Percentiles rank a stretch among this genome's conserved stretches.
Conservation (phyloP, 2,797 vertebrate genomes). For the Gephyroberyx darwinii region DNA sequence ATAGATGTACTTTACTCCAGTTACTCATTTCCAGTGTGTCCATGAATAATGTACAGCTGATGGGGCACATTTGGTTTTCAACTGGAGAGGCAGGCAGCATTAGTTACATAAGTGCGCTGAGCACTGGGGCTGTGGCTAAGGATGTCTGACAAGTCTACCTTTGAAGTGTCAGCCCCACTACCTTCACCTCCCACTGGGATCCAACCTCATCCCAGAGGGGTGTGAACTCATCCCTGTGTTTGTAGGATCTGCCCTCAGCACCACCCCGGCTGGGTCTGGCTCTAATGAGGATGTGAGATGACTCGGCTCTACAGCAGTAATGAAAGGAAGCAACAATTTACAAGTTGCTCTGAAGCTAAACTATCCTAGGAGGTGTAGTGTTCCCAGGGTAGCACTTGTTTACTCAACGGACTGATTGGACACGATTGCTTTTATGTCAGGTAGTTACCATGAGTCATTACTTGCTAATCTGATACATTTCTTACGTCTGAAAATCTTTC, state of each 20-base stretch:
- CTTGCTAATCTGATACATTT: too few species aligned
- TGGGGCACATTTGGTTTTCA: conserved; percentile 65
- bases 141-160: conserved; percentile 45
- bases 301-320: conserved; percentile 11
- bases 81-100: conserved; percentile 45
- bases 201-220: neutral
- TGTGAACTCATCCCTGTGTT: conserved; percentile 18
- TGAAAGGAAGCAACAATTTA: conserved; percentile 28
- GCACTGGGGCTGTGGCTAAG: conserved; percentile 17
- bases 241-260: neutral
- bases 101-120: conserved; percentile 48
- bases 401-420: neutral
- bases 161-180: conserved; percentile 46
- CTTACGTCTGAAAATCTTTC: too few species aligned
- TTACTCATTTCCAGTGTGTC: conserved; percentile 52
- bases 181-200: conserved; percentile 31
- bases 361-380: neutral
- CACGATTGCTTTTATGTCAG: neutral
- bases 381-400: neutral
- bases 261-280: neutral
- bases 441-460: too few species aligned
- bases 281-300: neutral
- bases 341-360: conserved; percentile 11
- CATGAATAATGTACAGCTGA: conserved; percentile 75
- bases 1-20: conserved; percentile 40